These are phyloP conservation scores for Poecilia velifera DNA, from an alignment of 2,797 vertebrate genomes.

Conservation along the genomic window DNA sequence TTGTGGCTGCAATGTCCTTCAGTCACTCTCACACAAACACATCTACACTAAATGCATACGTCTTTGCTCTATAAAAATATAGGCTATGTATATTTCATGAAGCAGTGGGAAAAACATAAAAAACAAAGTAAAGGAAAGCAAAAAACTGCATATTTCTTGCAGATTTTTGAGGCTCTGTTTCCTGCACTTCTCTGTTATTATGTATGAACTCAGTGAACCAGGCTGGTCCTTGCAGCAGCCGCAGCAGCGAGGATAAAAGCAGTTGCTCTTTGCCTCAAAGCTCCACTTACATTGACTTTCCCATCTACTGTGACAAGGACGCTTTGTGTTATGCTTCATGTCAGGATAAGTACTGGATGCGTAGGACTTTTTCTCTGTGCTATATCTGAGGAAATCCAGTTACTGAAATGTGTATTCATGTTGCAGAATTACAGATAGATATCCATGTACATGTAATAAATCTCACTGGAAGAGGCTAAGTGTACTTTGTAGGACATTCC, in stretches of 20 bases:
- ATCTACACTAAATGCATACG: background rate
- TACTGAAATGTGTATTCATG: background rate
- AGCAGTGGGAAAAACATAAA: background rate
- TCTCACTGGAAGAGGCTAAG: background rate
- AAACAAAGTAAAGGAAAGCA: background rate
- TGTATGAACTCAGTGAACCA: constrained; percentile 53
- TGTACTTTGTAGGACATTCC: background rate
- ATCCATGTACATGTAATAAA: background rate
- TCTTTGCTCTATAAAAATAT: background rate
- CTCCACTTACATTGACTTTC: constrained; percentile 49
- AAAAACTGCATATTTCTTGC: background rate
- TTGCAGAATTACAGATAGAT: background rate
- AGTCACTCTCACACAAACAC: background rate
- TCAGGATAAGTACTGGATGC: constrained; percentile 8
- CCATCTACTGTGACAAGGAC: constrained; percentile 26
- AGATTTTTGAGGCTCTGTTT: background rate
- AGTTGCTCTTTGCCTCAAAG: constrained; percentile 1
- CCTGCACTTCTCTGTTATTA: constrained; percentile 25
- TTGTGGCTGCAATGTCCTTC: background rate
- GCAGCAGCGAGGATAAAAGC: constrained; percentile 47
- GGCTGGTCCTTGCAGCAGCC: constrained; percentile 23
- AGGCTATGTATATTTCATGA: background rate
- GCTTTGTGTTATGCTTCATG: constrained; percentile 32
- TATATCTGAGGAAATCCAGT: background rate
- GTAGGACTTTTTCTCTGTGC: background rate